Evolutionary conservation across 2,113 vertebrate species (phyloP).

Genomic region (Cyanoramphus novaezelandiae): DNA sequence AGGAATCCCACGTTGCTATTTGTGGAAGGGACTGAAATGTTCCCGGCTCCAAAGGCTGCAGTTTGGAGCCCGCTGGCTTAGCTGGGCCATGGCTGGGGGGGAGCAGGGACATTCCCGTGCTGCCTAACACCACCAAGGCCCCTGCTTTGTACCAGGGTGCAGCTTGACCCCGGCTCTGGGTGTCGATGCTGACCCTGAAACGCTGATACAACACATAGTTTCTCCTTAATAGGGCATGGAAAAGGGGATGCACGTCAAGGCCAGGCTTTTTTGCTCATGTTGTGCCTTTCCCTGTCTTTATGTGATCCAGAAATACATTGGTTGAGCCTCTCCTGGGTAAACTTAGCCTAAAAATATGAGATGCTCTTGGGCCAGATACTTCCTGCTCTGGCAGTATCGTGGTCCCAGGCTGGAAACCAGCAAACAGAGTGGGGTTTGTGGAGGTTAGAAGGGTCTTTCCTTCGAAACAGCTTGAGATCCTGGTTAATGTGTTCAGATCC

Average conservation of each 20-base stretch:
- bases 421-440: not conserved
- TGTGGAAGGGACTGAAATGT: not conserved
- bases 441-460: not conserved
- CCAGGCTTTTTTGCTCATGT: not conserved
- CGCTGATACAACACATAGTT: conserved; percentile 35
- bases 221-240: conserved; percentile 43
- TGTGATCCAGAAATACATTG: not conserved
- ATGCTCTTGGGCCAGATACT: not conserved
- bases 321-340: not conserved
- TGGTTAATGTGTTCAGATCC: not conserved
- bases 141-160: not conserved
- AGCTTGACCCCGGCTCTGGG: not conserved
- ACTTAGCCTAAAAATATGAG: not conserved
- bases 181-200: not conserved
- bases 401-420: not conserved
- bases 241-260: not conserved
- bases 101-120: not conserved
- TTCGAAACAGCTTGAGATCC: not conserved
- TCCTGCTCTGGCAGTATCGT: not conserved
- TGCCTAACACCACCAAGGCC: not conserved
- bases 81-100: not conserved
- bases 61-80: not conserved
- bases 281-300: not conserved
- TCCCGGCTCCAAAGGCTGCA: fast-evolving
- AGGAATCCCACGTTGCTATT: not conserved